Evolutionary conservation across 2,113 vertebrate genomes (phyloP).

Genomic region (Calidris pygmaea): DNA sequence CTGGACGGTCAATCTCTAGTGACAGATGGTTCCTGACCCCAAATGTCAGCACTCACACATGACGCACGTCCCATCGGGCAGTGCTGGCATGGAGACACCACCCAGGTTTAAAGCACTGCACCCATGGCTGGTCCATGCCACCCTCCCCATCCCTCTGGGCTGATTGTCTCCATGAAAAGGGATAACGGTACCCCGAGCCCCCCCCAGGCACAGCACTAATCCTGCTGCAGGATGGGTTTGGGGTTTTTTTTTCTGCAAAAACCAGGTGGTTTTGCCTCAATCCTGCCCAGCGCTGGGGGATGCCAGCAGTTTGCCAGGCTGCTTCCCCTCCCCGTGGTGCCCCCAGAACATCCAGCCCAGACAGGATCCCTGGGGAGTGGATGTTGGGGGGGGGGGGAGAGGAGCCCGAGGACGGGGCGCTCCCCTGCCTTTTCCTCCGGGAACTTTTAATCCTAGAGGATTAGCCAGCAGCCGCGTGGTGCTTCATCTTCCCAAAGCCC

Average conservation of each 20-base stretch:
- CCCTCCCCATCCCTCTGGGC: neutral
- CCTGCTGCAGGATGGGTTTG: fast-evolving
- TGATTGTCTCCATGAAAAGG: neutral
- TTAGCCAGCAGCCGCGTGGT: neutral
- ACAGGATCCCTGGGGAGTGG: neutral
- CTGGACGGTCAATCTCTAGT: neutral
- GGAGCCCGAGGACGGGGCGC: fast-evolving
- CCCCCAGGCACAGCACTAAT: fast-evolving
- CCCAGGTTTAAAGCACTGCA: fast-evolving
- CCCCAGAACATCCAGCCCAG: fast-evolving
- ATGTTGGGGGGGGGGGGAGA: fast-evolving
- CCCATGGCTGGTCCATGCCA: neutral
- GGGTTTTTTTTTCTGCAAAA: neutral
- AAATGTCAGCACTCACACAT: slow-evolving; percentile 33
- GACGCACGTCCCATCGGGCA: neutral
- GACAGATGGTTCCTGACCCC: neutral
- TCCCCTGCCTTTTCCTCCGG: neutral
- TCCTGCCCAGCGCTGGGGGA: neutral
- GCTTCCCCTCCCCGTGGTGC: fast-evolving
- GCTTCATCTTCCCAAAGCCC: slow-evolving; percentile 6
- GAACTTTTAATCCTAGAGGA: slow-evolving; percentile 26
- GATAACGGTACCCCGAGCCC: fast-evolving
- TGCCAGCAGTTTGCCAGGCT: fast-evolving
- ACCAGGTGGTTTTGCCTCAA: neutral
- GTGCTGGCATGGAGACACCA: neutral